Evolutionary conservation across 92 coral and sea anemone species (phyloP).

Genomic region (Virgularia gustaviana): DNA sequence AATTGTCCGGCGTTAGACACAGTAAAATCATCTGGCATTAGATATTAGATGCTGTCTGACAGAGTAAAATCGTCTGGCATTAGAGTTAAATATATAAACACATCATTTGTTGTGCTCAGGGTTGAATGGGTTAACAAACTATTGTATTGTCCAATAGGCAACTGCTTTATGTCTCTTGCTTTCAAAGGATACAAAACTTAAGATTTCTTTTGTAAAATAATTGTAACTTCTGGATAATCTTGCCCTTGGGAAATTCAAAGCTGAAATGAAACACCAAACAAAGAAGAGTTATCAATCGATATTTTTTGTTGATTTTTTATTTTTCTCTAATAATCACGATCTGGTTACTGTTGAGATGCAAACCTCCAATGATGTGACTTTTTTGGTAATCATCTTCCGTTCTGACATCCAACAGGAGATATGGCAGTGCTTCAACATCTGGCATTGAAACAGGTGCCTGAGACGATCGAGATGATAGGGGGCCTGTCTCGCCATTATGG

Average conservation of each 20-base stretch:
- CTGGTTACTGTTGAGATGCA: neutral
- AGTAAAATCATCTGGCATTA: too few species aligned
- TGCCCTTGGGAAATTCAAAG: constrained; percentile 69
- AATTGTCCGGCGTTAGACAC: too few species aligned
- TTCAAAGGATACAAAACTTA: constrained; percentile 87
- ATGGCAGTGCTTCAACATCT: constrained; percentile 81
- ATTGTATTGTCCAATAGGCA: neutral
- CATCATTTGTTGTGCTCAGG: too few species aligned
- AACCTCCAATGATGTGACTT: constrained; percentile 97
- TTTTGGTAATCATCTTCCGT: constrained; percentile 75
- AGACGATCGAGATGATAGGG: constrained; percentile 30
- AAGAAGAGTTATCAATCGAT: neutral
- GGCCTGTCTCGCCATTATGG: constrained; percentile 12
- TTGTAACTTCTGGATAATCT: constrained; percentile 88
- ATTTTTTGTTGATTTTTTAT: neutral
- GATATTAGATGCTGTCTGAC: too few species aligned
- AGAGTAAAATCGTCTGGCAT: too few species aligned
- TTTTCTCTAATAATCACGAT: neutral
- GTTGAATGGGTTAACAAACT: too few species aligned
- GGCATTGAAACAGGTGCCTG: constrained; percentile 47
- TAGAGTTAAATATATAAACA: too few species aligned
- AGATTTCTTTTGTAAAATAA: constrained; percentile 86
- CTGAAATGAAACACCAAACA: constrained; percentile 48
- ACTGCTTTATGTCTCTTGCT: neutral
- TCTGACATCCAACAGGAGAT: constrained; percentile 79